These are phyloP conservation scores for Vulpes vulpes DNA, from an alignment of 2,113 vertebrate species.

Conservation along the genomic window DNA sequence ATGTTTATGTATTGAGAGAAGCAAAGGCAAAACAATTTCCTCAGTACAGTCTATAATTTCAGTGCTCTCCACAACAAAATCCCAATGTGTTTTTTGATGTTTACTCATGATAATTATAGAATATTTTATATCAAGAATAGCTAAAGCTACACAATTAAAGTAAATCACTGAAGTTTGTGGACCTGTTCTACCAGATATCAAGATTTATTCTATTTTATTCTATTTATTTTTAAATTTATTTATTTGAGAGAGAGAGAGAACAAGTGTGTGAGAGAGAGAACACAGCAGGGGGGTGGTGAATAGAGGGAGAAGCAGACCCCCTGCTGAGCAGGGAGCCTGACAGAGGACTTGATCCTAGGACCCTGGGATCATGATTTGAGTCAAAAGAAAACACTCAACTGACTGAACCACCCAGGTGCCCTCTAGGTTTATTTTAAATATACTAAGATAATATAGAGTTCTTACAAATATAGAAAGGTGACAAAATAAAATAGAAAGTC, in stretches of 20 bases:
- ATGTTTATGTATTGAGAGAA: neutral
- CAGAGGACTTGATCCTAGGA: too few species aligned
- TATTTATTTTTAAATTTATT: too few species aligned
- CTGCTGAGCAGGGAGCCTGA: too few species aligned
- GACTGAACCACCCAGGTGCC: too few species aligned
- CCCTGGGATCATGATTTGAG: too few species aligned
- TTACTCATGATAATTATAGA: neutral
- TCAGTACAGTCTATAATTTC: neutral
- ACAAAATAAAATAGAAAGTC: neutral
- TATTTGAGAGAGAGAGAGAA: too few species aligned
- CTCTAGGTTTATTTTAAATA: slow-evolving; percentile 5
- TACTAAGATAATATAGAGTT: neutral
- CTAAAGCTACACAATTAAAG: neutral
- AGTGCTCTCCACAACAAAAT: neutral
- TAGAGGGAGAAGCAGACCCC: too few species aligned
- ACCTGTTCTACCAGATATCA: neutral
- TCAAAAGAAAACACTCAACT: too few species aligned
- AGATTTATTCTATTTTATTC: slow-evolving; percentile 13
- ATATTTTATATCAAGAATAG: neutral
- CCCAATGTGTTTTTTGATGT: neutral
- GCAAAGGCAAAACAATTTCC: neutral
- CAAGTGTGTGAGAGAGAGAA: too few species aligned
- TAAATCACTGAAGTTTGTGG: neutral
- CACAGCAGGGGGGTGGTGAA: too few species aligned
- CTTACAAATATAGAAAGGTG: neutral